Evolutionary conservation across 2,113 vertebrate species (phyloP), one percentile per base, ranked within the genome.

Genomic region (Fulmarus glacialis): DNA sequence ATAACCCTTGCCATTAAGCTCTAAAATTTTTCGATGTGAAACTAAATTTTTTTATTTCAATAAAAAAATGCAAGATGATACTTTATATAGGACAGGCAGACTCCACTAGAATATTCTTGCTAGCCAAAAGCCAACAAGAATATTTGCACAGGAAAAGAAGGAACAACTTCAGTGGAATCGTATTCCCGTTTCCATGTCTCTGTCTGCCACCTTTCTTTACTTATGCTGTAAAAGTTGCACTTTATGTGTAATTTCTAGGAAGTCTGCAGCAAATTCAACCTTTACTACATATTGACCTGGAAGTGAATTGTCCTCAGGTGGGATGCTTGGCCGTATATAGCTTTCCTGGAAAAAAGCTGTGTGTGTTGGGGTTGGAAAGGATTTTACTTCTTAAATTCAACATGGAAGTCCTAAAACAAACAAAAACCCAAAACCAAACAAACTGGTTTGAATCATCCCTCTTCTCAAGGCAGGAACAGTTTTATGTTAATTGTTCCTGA

Each of bases 371-470:
- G 6, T 40, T 60, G 22, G 43, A 60, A 55, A 60, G 29, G 20
- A 20, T 71, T 86, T 66, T 21, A 50, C 14, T 42, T 22, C 50
- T 60, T 36, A 8, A 58, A 42, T 36, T 47, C 62, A 30, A 47
- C 7, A 4, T 17, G 38, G 14, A 85, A 74, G 21, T 58, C 22
- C 10, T 58, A 52, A 82, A 87, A 23, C 11, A 32, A 67, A 14
- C 3, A 16, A 12, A 47, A 71, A 72, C 5, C 0, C 24, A 8
- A 67, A 38, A 1, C 15, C 1, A 0, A 58, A 18, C 16, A 19
- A 47, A 45, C 8, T 42, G 14, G 19, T 64, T n/a, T 22, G 36
- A 50, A 43, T 53, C 12, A 27, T 82, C 22, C 5, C 14, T 18
- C 64, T 71, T 78, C 34, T 47, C 20, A 68, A 48, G 42, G 29